Percentiles rank a stretch among this genome's conserved stretches.
These are phyloP conservation scores for Sardina pilchardus DNA, from an alignment of 2,113 vertebrate genomes.

Conservation along the genomic window DNA sequence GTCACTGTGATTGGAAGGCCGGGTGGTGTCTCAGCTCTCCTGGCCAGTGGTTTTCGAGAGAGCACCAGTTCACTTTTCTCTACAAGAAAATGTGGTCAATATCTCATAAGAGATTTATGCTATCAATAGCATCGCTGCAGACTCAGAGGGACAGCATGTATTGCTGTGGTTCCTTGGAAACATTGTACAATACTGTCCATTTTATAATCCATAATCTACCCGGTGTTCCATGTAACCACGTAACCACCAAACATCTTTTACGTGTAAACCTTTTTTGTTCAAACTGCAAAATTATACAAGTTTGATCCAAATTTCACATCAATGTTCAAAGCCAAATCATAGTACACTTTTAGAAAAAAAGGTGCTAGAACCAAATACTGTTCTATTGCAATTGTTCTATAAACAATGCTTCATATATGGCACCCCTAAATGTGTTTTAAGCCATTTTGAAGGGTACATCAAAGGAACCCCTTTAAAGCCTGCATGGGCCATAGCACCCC, in stretches of 20 bases:
- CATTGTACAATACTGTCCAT: too few species aligned
- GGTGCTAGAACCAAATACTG: too few species aligned
- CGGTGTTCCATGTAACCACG: background rate
- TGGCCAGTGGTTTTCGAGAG: background rate
- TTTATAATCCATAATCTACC: too few species aligned
- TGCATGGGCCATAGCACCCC: too few species aligned
- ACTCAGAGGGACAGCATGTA: background rate
- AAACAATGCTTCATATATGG: too few species aligned
- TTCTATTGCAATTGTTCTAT: too few species aligned
- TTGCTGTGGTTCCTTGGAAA: background rate
- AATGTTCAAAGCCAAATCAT: too few species aligned
- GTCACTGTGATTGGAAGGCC: conserved; percentile 28
- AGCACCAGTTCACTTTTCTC: background rate
- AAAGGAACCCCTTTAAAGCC: too few species aligned
- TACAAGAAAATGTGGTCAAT: background rate
- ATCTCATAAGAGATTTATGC: background rate
- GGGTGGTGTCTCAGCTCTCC: conserved; percentile 17
- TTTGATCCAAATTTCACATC: too few species aligned
- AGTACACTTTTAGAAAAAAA: too few species aligned
- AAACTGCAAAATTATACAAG: background rate
- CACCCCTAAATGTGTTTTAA: too few species aligned
- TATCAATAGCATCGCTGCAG: background rate
- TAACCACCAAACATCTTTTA: background rate
- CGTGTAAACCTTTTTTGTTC: background rate
- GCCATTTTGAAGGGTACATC: too few species aligned